Evolutionary conservation across 1,140 invertebrate genomes (phyloP), one percentile per base, ranked within the genome.

Genomic region (Aphaenogaster rudis): DNA sequence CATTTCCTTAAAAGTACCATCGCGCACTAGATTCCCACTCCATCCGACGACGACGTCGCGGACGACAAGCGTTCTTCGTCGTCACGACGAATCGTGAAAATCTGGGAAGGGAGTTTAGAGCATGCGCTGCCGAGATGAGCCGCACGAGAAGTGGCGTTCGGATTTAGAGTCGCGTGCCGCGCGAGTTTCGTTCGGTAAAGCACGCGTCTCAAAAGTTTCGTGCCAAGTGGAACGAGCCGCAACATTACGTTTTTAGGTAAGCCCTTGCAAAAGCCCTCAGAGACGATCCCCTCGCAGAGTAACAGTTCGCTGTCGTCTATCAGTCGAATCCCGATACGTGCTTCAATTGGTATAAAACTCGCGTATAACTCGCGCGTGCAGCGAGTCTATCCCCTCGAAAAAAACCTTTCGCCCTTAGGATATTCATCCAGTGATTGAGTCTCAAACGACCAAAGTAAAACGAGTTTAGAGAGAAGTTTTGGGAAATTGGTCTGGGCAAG

Each of bases 121-220:
- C 89, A 90, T 90, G 89, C 89, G 89, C 88, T 78, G 76, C 78
- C 66, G 78, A 72, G 82, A 54, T 45, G 79, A 82, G 59, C 57
- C 52, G 39, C 72, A 28, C 64, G 57, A 48, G 72, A 74, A 74
- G 78, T 82, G 78, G 57, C 69, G 66, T 79, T 87, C 88, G 88
- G 89, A 87, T 89, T 90, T 90, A 87, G 88, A 90, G 85, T 87
- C 74, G 89, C 86, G 79, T 80, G 86, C 50, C 67, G 86, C 69
- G 88, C 79, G 80, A 80, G 64, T 71, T 88, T 88, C 86, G 67
- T 90, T 85, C 86, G 9, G 82, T 66, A 80, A 90, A 85, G 67
- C 84, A 86, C 79, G 84, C 63, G 78, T 78, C 48, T 88, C 69
- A 80, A 87, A 86, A 90, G 80, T 88, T 86, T 36, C 17, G 54